These are phyloP conservation scores for Echinarachnius parma DNA, from an alignment of 53 echinoderm and acorn worm species.

Conservation along the genomic window DNA sequence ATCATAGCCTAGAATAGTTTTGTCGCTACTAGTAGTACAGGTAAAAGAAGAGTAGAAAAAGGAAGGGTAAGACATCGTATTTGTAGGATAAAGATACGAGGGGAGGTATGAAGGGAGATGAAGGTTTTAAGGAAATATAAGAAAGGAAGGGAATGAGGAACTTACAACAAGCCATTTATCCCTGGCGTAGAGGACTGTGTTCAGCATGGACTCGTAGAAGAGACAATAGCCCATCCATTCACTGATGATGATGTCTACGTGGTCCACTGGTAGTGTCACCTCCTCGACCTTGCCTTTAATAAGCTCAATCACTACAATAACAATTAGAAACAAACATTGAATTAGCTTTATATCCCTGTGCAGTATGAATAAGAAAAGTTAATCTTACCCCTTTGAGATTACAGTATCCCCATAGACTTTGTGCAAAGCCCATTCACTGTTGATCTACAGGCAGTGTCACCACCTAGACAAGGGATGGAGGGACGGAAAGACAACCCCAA, in stretches of 20 bases:
- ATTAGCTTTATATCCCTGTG: no score
- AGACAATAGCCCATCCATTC: constrained; percentile 99
- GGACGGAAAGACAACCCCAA: no score
- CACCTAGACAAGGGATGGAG: no score
- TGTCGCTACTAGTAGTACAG: no score
- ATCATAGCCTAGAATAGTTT: no score
- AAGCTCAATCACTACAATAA: constrained; percentile 15
- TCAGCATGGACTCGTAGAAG: constrained; percentile 98
- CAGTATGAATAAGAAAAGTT: no score
- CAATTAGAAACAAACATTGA: neutral
- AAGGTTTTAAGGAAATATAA: no score
- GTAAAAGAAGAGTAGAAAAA: neutral
- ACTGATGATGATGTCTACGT: constrained; percentile 91
- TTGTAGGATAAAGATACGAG: neutral
- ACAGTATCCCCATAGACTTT: no score
- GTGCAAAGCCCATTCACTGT: no score
- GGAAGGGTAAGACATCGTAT: neutral
- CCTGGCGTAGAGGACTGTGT: constrained; percentile 94
- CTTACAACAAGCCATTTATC: constrained; percentile 88
- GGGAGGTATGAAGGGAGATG: neutral
- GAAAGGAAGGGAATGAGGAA: neutral
- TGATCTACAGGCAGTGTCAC: no score
- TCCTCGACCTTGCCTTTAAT: constrained; percentile 88
- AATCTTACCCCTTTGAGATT: no score
- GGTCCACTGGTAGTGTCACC: constrained; percentile 77